A percentile compares a stretch with the other conserved stretches of the same genome.
These are phyloP conservation scores for Cerceris rybyensis DNA, from an alignment of 2,888 invertebrate species.

Conservation along the genomic window DNA sequence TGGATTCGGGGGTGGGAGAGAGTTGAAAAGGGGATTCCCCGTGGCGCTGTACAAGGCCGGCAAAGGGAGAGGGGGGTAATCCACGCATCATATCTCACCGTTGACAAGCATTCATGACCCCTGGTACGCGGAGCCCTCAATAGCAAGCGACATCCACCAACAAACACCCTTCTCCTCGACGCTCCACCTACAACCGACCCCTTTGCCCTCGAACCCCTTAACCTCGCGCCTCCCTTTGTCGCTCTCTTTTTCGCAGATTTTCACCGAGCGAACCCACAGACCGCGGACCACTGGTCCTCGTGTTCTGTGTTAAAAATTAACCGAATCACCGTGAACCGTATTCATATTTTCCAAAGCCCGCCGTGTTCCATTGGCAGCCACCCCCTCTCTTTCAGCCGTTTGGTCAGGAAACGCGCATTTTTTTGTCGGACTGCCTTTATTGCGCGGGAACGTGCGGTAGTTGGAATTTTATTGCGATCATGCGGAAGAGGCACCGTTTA, in stretches of 20 bases:
- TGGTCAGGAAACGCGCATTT: constrained; percentile 28
- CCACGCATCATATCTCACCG: constrained; percentile 77
- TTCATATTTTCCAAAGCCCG: constrained; percentile 57
- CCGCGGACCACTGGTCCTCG: constrained; percentile 51
- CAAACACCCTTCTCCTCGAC: constrained; percentile 60
- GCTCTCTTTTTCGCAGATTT: constrained; percentile 53
- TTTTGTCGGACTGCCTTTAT: constrained; percentile 49
- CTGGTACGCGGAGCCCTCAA: constrained; percentile 70
- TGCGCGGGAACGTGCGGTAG: constrained; percentile 35
- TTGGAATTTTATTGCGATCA: constrained; percentile 48
- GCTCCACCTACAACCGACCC: neutral
- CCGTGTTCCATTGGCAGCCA: neutral
- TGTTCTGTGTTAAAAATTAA: constrained; percentile 67
- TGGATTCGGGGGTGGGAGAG: constrained; percentile 29
- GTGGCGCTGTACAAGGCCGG: constrained; percentile 53
- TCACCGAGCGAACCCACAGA: constrained; percentile 59
- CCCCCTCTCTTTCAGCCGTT: neutral
- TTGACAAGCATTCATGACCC: constrained; percentile 78
- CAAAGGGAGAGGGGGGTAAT: constrained; percentile 66
- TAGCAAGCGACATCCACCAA: constrained; percentile 75
- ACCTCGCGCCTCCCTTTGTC: constrained; percentile 35
- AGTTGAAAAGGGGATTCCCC: constrained; percentile 58
- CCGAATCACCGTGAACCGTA: constrained; percentile 66
- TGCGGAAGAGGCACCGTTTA: constrained; percentile 40
- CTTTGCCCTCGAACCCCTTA: constrained; percentile 44